Evolutionary conservation across 2,113 vertebrate genomes (phyloP).

Genomic region (Psilopogon haemacephalus): DNA sequence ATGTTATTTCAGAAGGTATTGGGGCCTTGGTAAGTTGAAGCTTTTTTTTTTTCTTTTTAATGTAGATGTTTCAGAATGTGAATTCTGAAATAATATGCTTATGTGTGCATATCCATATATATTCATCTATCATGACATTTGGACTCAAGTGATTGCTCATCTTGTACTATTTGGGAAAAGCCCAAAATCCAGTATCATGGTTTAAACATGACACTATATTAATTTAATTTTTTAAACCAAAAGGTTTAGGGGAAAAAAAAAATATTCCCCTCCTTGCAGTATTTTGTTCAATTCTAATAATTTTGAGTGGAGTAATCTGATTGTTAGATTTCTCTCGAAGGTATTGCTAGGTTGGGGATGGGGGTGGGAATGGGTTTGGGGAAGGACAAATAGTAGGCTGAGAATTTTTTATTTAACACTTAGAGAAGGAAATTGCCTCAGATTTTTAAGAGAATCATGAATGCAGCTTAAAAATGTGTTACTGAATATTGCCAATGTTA

Average conservation of each 20-base stretch:
- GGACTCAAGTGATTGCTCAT: conserved; percentile 6
- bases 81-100: background rate
- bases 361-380: background rate
- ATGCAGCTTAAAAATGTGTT: background rate
- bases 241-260: background rate
- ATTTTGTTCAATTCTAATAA: background rate
- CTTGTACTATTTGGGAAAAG: conserved; percentile 33
- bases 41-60: background rate
- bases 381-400: background rate
- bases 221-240: background rate
- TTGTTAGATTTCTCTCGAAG: background rate
- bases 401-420: background rate
- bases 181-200: background rate
- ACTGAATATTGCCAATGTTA: conserved; percentile 50
- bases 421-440: background rate
- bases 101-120: background rate
- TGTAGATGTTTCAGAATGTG: background rate
- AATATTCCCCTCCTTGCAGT: background rate
- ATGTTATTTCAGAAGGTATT: background rate
- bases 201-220: background rate
- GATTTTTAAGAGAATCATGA: background rate
- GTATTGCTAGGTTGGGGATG: background rate
- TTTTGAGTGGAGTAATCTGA: background rate
- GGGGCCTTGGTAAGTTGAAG: background rate
- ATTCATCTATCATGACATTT: background rate